Evolutionary conservation across 2,113 vertebrate species (phyloP), one percentile per base, ranked within the genome.

Genomic region (Halichoeres trimaculatus): DNA sequence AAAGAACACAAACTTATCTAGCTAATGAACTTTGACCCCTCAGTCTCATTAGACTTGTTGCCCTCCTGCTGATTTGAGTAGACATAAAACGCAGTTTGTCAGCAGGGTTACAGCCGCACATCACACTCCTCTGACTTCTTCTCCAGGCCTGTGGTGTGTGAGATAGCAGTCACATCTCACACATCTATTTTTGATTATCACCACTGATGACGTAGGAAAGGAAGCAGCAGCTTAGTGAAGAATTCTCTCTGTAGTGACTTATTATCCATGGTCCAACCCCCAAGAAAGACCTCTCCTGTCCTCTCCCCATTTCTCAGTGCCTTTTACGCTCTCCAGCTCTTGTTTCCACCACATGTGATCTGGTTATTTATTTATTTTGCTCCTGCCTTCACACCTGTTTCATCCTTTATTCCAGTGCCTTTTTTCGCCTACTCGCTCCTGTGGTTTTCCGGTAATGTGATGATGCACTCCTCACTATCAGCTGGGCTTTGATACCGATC

Each of bases 401-500:
- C 45, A 10, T n/a, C 17, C 10, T 59, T 60, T 22, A 0, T 64
- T 22, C 20, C 19, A 58, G 64, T 59, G n/a, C 24, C 1, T 56
- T 45, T n/a, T 70, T 16, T 23, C 0, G 30, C 57, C 8, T 10
- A 19, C 45, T 43, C 64, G 14, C 24, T 20, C 19, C 8, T 52
- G 58, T 76, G 50, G 41, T 83, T 86, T 45, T 85, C 61, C 67
- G 70, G 66, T 81, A 57, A 74, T 79, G 53, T 54, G 59, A 48
- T 35, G 51, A 84, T 72, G 75, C 68, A 61, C 69, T 72, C 68
- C 41, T 66, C 36, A 10, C 22, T 59, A 80, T 81, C 71, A 77
- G 57, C 66, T 10, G 0, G 16, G 64, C 73, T 79, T 89, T 78
- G 66, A 88, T 78, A 70, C 69, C 36, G 69, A 89, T 85, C 80